These are phyloP conservation scores for Druon quercuslanigerum DNA, from an alignment of 1,140 invertebrate species.

Conservation along the genomic window DNA sequence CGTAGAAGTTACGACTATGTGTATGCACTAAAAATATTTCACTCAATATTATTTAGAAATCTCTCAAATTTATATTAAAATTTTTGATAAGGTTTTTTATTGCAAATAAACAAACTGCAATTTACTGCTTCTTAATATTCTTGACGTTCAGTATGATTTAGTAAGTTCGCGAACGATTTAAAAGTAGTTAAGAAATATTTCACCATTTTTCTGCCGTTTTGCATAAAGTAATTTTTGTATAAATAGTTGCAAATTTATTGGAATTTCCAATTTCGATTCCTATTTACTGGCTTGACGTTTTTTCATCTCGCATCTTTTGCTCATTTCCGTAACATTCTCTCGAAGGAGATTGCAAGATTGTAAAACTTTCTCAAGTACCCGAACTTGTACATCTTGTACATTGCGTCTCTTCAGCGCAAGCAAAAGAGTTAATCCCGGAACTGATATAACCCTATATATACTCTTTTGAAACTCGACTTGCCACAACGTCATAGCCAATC, in stretches of 20 bases:
- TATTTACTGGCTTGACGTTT: constrained; percentile 19
- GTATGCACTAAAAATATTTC: too few relatives aligned
- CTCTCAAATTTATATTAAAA: too few relatives aligned
- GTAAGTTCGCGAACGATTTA: too few relatives aligned
- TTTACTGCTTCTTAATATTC: too few relatives aligned
- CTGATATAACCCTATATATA: constrained; percentile 16
- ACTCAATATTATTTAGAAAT: too few relatives aligned
- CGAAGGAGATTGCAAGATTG: constrained; percentile 44
- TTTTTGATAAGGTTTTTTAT: too few relatives aligned
- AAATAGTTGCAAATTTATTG: constrained; percentile 10
- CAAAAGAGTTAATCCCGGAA: background rate
- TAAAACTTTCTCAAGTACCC: constrained; percentile 54
- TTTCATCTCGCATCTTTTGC: background rate
- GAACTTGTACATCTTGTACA: constrained; percentile 53
- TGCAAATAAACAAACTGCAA: too few relatives aligned
- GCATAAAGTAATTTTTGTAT: background rate
- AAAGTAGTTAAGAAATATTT: too few relatives aligned
- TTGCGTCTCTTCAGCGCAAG: constrained; percentile 41
- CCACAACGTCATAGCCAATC: constrained; percentile 48
- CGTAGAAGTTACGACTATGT: too few relatives aligned
- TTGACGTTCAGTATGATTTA: too few relatives aligned
- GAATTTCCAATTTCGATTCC: constrained; percentile 5
- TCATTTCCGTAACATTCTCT: constrained; percentile 26
- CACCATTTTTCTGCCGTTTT: background rate
- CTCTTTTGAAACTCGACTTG: constrained; percentile 13